Evolutionary conservation across 2,797 vertebrate genomes (phyloP).

Genomic region (Anas bernieri): DNA sequence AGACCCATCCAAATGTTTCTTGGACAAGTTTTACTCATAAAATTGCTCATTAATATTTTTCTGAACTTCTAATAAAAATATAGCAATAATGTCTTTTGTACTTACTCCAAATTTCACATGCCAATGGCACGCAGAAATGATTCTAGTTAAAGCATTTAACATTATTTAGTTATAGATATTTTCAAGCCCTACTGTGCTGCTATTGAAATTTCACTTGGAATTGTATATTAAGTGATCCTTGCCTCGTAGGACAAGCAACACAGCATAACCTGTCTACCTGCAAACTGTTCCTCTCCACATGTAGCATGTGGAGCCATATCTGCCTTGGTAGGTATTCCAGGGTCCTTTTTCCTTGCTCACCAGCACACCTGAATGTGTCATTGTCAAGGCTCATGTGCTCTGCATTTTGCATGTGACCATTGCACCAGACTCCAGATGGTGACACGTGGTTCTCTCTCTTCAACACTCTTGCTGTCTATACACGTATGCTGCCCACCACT

Average conservation of each 20-base stretch:
- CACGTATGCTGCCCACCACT: background rate
- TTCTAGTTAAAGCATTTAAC: background rate
- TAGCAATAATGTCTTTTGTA: background rate
- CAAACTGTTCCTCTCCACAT: background rate
- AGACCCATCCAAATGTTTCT: background rate
- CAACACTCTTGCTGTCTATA: background rate
- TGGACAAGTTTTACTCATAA: background rate
- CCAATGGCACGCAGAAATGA: background rate
- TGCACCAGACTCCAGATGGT: background rate
- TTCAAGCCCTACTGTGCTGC: background rate
- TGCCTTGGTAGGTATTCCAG: too few species aligned
- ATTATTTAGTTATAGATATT: background rate
- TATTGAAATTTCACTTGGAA: background rate
- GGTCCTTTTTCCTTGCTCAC: background rate
- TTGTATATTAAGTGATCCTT: background rate
- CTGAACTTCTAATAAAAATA: background rate
- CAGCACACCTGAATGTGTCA: too few species aligned
- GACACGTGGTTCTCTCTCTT: background rate
- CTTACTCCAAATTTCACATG: background rate
- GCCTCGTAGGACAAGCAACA: background rate
- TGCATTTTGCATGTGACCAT: accelerated
- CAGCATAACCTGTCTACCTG: too few species aligned
- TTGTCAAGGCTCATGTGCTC: background rate
- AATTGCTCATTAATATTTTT: background rate
- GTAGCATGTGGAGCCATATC: background rate